phyloP scores from a whole-genome alignment of 2,113 vertebrate species.

The Sebastes schlegelii region DNA sequence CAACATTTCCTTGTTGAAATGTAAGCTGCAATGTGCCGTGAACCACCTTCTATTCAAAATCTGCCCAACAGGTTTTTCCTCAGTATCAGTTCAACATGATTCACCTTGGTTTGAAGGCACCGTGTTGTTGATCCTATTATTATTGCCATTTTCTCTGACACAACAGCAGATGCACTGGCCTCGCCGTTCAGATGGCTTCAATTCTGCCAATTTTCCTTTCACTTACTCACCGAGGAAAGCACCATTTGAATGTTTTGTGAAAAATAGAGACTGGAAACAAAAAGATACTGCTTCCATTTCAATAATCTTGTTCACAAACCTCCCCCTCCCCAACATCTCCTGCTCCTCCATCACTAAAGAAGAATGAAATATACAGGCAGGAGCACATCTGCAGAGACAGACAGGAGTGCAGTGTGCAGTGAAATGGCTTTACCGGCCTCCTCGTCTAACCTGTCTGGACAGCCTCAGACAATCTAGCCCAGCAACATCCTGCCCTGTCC shows the following conservation, averaged over 20 bases:
- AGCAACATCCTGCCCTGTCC: conserved; percentile 60
- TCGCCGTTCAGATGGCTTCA: conserved; percentile 32
- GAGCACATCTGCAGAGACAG: conserved; percentile 63
- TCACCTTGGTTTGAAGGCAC: conserved; percentile 48
- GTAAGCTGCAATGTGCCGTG: neutral
- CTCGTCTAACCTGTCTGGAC: conserved; percentile 66
- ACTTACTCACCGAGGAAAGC: conserved; percentile 23
- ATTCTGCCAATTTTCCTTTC: conserved; percentile 15
- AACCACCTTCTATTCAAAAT: conserved; percentile 13
- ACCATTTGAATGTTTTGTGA: conserved; percentile 2
- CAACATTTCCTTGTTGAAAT: conserved; percentile 15
- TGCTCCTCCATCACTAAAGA: conserved; percentile 40
- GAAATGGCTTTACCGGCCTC: conserved; percentile 76
- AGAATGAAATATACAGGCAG: conserved; percentile 58
- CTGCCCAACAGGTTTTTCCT: conserved; percentile 53
- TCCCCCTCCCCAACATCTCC: conserved; percentile 3
- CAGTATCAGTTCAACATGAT: conserved; percentile 33
- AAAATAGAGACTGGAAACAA: conserved; percentile 16
- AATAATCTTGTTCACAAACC: conserved; percentile 7
- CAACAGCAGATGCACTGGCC: conserved; percentile 47
- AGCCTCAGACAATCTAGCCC: conserved; percentile 60
- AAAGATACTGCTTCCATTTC: conserved; percentile 41
- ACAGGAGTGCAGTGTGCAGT: conserved; percentile 59
- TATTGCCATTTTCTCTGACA: conserved; percentile 54
- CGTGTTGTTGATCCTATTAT: conserved; percentile 47